These are phyloP conservation scores for Zygothrica quintamaculata DNA, from an alignment of 2,888 invertebrate species.

Conservation along the genomic window DNA sequence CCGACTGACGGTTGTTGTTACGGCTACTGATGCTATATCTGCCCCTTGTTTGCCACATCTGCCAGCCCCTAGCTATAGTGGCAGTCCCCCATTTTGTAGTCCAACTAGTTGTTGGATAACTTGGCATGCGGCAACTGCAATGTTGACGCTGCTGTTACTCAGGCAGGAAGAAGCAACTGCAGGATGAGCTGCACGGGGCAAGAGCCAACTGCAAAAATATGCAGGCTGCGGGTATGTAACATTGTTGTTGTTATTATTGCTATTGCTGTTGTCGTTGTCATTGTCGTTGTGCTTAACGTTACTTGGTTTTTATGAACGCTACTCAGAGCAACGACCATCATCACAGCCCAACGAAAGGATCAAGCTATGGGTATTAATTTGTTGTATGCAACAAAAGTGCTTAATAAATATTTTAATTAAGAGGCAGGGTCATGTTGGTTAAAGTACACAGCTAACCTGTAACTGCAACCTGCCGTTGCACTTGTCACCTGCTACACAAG, in stretches of 20 bases:
- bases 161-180: not conserved
- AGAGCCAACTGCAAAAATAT: constrained; percentile 37
- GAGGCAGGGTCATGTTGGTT: constrained; percentile 33
- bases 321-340: no score
- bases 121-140: constrained; percentile 73
- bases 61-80: not conserved
- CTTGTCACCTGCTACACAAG: constrained; percentile 5
- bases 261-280: not conserved
- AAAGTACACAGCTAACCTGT: not conserved
- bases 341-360: no score
- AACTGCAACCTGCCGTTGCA: no score
- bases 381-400: constrained; percentile 67
- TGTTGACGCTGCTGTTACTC: constrained; percentile 75
- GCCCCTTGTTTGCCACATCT: not conserved
- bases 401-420: constrained; percentile 77
- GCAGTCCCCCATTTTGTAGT: constrained; percentile 6
- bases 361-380: constrained; percentile 60
- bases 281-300: constrained; percentile 23
- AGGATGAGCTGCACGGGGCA: constrained; percentile 11
- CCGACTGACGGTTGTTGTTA: constrained; percentile 68
- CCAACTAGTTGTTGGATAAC: constrained; percentile 63
- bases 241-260: constrained; percentile 8
- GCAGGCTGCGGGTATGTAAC: constrained; percentile 48
- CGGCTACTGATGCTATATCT: constrained; percentile 12
- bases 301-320: constrained; percentile 29